A percentile compares a stretch with the other conserved stretches of the same genome.
These are phyloP conservation scores for Colius striatus DNA, from an alignment of 2,113 vertebrate species.

Conservation along the genomic window DNA sequence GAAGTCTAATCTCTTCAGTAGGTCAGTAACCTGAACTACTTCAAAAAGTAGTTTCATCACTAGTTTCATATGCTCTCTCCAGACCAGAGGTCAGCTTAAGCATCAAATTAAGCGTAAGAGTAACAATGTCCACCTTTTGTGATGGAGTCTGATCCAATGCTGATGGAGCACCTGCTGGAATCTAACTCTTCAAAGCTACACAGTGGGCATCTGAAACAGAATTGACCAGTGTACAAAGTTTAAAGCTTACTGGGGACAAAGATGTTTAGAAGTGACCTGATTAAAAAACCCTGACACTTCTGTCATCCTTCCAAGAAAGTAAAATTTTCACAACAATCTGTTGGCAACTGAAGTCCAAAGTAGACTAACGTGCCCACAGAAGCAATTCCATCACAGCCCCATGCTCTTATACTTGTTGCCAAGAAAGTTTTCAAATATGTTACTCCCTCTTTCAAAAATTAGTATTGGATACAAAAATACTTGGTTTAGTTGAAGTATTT, in stretches of 20 bases:
- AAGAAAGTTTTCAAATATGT: background rate
- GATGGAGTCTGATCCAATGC: accelerated
- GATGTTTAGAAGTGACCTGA: background rate
- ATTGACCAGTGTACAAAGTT: background rate
- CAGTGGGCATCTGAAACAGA: background rate
- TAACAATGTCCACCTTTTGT: background rate
- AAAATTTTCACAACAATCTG: background rate
- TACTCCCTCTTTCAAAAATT: background rate
- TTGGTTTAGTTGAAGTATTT: background rate
- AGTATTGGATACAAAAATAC: background rate
- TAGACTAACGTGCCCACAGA: background rate
- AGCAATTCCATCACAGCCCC: background rate
- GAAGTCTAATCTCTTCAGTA: background rate
- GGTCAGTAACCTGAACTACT: background rate
- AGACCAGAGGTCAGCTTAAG: background rate
- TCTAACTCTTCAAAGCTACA: background rate
- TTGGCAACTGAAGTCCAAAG: background rate
- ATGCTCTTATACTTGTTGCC: background rate
- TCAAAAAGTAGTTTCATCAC: background rate
- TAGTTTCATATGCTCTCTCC: background rate
- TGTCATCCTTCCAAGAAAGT: background rate
- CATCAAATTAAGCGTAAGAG: background rate
- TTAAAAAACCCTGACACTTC: background rate
- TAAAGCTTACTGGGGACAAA: background rate
- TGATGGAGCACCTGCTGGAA: background rate